A percentile compares a stretch with the other conserved stretches of the same genome.
phyloP scores from a whole-genome alignment of 2,797 vertebrate species.

The Sorex maritimensis region DNA sequence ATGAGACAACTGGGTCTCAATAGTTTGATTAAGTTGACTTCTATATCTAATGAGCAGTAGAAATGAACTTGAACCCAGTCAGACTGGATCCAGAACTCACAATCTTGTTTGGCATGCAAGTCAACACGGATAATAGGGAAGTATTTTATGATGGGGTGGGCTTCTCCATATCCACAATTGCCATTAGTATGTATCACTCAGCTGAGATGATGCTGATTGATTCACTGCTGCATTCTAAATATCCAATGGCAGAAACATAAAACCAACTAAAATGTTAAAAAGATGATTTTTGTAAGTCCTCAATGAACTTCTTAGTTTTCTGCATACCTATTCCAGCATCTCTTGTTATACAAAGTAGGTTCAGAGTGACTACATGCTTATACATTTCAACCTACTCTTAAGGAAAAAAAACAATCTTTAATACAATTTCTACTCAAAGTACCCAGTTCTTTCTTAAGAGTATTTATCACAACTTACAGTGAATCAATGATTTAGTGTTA shows the following conservation, averaged over 20 bases:
- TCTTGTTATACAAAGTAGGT: slow-evolving; percentile 82
- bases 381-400: slow-evolving; percentile 53
- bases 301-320: slow-evolving; percentile 72
- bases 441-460: slow-evolving; percentile 22
- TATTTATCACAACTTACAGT: neutral
- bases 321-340: slow-evolving; percentile 56
- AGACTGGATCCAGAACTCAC: neutral
- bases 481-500: slow-evolving; percentile 11
- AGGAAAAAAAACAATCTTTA: neutral
- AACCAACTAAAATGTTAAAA: slow-evolving; percentile 84
- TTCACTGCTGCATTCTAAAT: slow-evolving; percentile 77
- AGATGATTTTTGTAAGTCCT: slow-evolving; percentile 78
- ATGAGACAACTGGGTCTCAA: neutral
- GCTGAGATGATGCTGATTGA: slow-evolving; percentile 73
- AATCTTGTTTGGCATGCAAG: neutral
- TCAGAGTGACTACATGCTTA: neutral
- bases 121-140: neutral
- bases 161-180: slow-evolving; percentile 31
- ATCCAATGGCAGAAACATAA: slow-evolving; percentile 67
- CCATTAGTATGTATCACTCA: slow-evolving; percentile 49
- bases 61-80: neutral
- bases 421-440: neutral
- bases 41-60: neutral
- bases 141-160: neutral
- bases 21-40: slow-evolving; percentile 6